Evolutionary conservation across 2,888 invertebrate species (phyloP).

Genomic region (Tryphoninae sp.): DNA sequence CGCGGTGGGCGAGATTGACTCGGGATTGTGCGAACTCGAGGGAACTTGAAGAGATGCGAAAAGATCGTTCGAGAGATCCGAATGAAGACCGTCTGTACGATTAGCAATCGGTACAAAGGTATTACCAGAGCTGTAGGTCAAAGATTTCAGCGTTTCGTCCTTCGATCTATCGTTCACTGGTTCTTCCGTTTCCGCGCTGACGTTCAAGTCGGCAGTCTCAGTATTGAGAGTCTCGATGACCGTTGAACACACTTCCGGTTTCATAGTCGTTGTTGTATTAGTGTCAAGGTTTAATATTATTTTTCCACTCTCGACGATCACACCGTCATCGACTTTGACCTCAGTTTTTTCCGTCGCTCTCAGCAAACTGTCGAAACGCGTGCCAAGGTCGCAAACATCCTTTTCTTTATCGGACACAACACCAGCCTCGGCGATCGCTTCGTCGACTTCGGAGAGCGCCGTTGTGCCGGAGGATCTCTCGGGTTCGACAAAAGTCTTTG

Average conservation of each 20-base stretch:
- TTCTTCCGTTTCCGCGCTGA: slow-evolving; percentile 61
- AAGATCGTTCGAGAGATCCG: slow-evolving; percentile 84
- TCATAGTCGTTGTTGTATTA: slow-evolving; percentile 79
- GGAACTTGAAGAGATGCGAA: slow-evolving; percentile 85
- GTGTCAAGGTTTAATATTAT: slow-evolving; percentile 79
- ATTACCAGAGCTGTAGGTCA: slow-evolving; percentile 76
- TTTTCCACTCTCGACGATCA: slow-evolving; percentile 70
- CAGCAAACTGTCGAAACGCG: slow-evolving; percentile 74
- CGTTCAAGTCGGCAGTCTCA: slow-evolving; percentile 54
- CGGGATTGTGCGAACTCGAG: slow-evolving; percentile 83
- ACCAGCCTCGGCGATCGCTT: slow-evolving; percentile 63
- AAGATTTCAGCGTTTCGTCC: slow-evolving; percentile 71
- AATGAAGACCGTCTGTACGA: slow-evolving; percentile 78
- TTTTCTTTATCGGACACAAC: slow-evolving; percentile 67
- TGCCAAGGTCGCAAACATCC: slow-evolving; percentile 74
- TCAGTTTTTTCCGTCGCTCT: slow-evolving; percentile 69
- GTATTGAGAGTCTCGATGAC: slow-evolving; percentile 51
- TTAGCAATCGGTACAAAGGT: slow-evolving; percentile 78
- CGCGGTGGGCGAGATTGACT: slow-evolving; percentile 88
- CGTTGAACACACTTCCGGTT: slow-evolving; percentile 68
- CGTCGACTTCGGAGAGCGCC: slow-evolving; percentile 64
- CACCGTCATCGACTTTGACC: slow-evolving; percentile 66
- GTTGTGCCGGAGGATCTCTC: slow-evolving; percentile 43
- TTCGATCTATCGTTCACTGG: slow-evolving; percentile 66
- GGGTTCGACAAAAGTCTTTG: slow-evolving; percentile 7